A percentile compares a stretch with the other conserved stretches of the same genome.
These are phyloP conservation scores for Chalcis sispes DNA, from an alignment of 2,888 invertebrate species.

Conservation along the genomic window DNA sequence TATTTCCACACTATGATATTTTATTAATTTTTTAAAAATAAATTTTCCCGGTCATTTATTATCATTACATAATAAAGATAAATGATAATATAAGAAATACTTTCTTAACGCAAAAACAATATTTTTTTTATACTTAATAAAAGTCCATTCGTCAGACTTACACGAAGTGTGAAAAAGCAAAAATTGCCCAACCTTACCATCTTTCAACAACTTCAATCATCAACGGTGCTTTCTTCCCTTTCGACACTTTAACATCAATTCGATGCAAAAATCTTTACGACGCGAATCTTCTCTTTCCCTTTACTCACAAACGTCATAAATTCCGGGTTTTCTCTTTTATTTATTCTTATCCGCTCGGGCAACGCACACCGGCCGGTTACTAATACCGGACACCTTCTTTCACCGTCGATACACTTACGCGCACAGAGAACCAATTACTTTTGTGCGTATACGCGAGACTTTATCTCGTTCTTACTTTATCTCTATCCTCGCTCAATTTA, in stretches of 20 bases:
- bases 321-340: slow-evolving; percentile 18
- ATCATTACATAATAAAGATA: too few species aligned
- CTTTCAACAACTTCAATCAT: slow-evolving; percentile 7
- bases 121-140: background rate
- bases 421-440: slow-evolving; percentile 38
- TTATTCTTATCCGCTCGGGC: slow-evolving; percentile 13
- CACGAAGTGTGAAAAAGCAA: slow-evolving; percentile 21
- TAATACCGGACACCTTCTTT: background rate
- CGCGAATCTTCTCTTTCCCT: background rate
- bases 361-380: too few species aligned
- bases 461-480: too few species aligned
- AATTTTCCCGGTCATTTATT: too few species aligned
- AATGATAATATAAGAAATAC: too few species aligned
- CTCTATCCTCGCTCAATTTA: too few species aligned
- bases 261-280: slow-evolving; percentile 6
- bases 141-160: slow-evolving; percentile 2
- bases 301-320: slow-evolving; percentile 1
- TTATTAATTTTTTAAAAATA: too few species aligned
- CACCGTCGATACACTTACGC: slow-evolving; percentile 32
- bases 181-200: slow-evolving; percentile 16
- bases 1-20: too few species aligned
- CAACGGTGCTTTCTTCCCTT: background rate
- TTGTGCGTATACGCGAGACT: slow-evolving; percentile 13
- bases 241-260: slow-evolving; percentile 36
- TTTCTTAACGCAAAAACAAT: too few species aligned